A percentile compares a stretch with the other conserved stretches of the same genome.
phyloP scores from a whole-genome alignment of 1,140 invertebrate species.

The Reticulitermes speratus region DNA sequence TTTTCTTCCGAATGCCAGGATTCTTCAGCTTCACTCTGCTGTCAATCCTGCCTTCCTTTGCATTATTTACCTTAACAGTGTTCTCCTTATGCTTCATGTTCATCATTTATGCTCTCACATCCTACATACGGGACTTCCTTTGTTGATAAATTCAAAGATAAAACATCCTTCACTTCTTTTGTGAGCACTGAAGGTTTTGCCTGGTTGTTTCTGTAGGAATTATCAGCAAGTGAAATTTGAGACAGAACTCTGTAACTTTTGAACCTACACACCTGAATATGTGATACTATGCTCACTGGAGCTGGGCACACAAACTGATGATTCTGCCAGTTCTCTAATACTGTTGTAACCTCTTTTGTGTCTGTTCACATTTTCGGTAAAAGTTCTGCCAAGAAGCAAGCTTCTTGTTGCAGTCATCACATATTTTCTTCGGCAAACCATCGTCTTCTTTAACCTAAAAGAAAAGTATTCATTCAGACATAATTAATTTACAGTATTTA shows the following conservation, averaged over 20 bases:
- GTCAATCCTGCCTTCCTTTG: background rate
- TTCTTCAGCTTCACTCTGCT: background rate
- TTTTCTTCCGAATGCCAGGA: background rate
- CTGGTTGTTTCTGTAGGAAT: background rate
- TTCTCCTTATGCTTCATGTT: background rate
- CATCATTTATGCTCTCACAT: background rate
- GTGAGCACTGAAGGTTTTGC: background rate
- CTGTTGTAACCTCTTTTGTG: background rate
- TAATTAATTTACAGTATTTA: background rate
- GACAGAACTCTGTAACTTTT: background rate
- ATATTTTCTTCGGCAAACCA: background rate
- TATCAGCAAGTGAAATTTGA: background rate
- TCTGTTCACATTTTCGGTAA: background rate
- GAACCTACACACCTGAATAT: background rate
- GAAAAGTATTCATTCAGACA: background rate
- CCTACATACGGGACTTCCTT: background rate
- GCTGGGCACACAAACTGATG: too few relatives aligned
- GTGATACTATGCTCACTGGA: background rate
- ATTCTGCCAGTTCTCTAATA: constrained; percentile 6
- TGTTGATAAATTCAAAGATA: background rate
- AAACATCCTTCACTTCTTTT: background rate
- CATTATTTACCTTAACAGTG: background rate
- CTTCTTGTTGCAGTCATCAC: constrained; percentile 7
- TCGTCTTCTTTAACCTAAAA: constrained; percentile 7
- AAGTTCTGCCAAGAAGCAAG: background rate